Base-by-base conservation (phyloP, 2,797 vertebrate species). In the Gallinago stenura region DNA sequence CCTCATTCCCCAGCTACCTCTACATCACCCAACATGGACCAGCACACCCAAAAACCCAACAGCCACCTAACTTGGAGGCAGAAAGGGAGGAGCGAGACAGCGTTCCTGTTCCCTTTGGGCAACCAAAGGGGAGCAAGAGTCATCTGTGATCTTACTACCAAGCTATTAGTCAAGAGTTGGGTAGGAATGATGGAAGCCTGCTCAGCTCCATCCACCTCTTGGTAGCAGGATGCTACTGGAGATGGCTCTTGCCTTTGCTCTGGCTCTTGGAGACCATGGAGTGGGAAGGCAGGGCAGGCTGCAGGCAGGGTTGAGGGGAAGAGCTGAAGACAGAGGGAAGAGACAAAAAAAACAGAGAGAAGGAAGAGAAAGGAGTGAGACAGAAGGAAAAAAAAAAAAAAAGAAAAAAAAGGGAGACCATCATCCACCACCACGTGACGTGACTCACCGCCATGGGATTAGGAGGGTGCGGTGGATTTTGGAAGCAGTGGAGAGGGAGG, bases 231-330 rank as follows among this genome's bases (percentile, higher is more conserved):
- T 58, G 78, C 65, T 81, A 61, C 61, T 41, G 78, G 20, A 28
- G 54, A 10, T 0, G 0, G 50, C 0, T 3, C 33, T 69, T 69
- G 78, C 33, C 66, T 50, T 46, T 1, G 0, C 30, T 64, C 66
- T 3, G 0, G 53, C 79, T 56, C 48, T 37, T 0, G 2, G 48
- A 53, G 37, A 10, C 25, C 15, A 8, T 0, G 1, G 21, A 43
- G 22, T 5, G 9, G 56, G 50, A 60, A 77, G 33, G 58, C 50
- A 93, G 46, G 41, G 28, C 50, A 69, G 66, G 72, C n/a, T 15
- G 43, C 15, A 51, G 35, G 31, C 33, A 33, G 33, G 33, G 33
- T 33, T 33, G 33, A 35, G n/a, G 31, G n/a, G 79, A 31, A 81
- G 39, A 75, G 65, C 16, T 61, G 61, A 83, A 51, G 39, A 62